Percentiles rank a stretch among this genome's conserved stretches.
Conservation (phyloP, 2,113 vertebrate species). For the Notechis scutatus region DNA sequence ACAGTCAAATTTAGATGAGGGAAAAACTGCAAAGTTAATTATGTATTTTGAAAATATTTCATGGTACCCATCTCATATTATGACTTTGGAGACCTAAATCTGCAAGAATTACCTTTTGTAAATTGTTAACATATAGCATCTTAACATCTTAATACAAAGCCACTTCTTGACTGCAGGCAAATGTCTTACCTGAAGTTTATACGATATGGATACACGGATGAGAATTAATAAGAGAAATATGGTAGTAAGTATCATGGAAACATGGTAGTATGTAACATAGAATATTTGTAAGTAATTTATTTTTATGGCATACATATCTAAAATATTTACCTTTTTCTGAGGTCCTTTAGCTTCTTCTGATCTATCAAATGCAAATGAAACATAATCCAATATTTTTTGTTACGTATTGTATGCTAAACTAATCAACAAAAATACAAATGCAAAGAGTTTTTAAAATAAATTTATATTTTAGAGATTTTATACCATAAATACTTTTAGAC, state of each 20-base stretch:
- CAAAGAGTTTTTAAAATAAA: not conserved
- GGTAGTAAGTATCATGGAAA: not conserved
- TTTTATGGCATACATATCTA: slow-evolving; percentile 1
- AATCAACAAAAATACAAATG: not conserved
- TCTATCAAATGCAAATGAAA: slow-evolving; percentile 69
- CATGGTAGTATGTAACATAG: not conserved
- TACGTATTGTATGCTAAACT: not conserved
- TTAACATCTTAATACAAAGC: not conserved
- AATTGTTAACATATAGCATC: not conserved
- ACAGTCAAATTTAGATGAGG: not conserved
- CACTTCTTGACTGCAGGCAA: not conserved
- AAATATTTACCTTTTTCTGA: slow-evolving; percentile 84
- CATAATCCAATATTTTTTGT: slow-evolving; percentile 23
- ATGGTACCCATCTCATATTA: not conserved
- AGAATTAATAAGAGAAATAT: not conserved
- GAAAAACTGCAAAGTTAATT: slow-evolving; percentile 2
- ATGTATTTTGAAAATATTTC: slow-evolving; percentile 18
- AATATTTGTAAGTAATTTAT: not conserved
- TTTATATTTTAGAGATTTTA: not conserved
- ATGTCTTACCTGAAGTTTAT: not conserved
- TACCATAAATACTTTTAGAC: not conserved
- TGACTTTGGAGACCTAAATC: not conserved
- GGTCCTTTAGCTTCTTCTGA: slow-evolving; percentile 82
- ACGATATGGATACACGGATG: not conserved
- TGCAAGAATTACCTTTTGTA: not conserved